Percentiles rank a stretch among this genome's conserved stretches.
Conservation (phyloP, 2,113 vertebrate species). For the Oryzias javanicus region DNA sequence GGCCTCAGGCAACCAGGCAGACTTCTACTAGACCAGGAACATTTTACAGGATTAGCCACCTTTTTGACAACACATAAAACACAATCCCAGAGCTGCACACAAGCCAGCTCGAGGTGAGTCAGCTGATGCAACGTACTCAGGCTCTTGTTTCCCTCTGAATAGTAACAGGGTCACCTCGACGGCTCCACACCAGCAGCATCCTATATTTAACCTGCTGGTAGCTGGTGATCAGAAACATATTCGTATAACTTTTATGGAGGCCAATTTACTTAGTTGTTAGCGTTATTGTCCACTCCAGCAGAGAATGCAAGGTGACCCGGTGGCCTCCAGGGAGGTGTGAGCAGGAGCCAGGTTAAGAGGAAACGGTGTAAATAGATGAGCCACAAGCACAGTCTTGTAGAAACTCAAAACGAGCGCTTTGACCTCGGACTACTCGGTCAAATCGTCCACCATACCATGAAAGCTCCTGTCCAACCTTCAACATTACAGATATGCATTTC, state of each 20-base stretch:
- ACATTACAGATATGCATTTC: constrained; percentile 39
- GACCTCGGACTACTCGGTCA: not conserved
- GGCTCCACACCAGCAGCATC: constrained; percentile 28
- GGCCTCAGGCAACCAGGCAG: constrained; percentile 27
- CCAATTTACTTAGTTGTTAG: constrained; percentile 63
- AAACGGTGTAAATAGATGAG: not conserved
- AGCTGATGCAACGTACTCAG: constrained; percentile 18
- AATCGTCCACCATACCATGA: constrained; percentile 8
- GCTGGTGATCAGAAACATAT: constrained; percentile 51
- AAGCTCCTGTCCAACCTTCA: constrained; percentile 15
- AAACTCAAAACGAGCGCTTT: not conserved
- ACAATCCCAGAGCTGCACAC: constrained; percentile 29
- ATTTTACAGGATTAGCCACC: constrained; percentile 5
- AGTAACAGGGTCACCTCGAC: constrained; percentile 65
- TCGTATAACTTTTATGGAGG: constrained; percentile 69
- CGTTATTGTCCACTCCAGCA: constrained; percentile 47
- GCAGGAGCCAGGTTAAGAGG: not conserved
- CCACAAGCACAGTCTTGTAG: not conserved
- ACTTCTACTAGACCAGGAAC: constrained; percentile 48
- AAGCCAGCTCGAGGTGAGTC: constrained; percentile 20
- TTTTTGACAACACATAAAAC: constrained; percentile 29
- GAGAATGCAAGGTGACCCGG: constrained; percentile 45
- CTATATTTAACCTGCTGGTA: constrained; percentile 63
- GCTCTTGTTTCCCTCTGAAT: constrained; percentile 65
- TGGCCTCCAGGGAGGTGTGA: not conserved